phyloP scores from a whole-genome alignment of 1,140 invertebrate genomes.

The Copidosoma floridanum region DNA sequence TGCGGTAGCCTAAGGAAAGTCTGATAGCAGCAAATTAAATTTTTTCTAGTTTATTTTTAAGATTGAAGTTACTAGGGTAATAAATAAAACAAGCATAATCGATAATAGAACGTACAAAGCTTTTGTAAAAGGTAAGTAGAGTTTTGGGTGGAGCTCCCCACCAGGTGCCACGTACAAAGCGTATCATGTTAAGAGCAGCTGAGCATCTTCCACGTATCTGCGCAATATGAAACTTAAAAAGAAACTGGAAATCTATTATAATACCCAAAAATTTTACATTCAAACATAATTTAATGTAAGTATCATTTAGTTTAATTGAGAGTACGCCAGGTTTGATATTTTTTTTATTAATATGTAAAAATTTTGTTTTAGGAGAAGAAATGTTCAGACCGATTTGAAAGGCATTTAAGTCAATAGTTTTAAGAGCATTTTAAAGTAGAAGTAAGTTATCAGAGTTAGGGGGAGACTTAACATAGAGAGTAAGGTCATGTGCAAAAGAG shows the following conservation, averaged over 20 bases:
- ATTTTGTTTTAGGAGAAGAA: no score
- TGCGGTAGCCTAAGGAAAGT: not conserved
- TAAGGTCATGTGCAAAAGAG: no score
- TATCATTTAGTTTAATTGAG: not conserved
- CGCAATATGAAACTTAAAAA: not conserved
- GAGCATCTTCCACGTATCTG: not conserved
- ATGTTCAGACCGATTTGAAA: no score
- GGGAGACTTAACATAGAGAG: no score
- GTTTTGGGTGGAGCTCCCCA: slow-evolving; percentile 12
- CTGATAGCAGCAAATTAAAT: slow-evolving; percentile 10
- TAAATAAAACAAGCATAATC: slow-evolving; percentile 12
- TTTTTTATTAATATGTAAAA: no score
- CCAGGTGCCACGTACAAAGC: slow-evolving; percentile 15
- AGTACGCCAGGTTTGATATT: not conserved
- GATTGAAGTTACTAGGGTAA: not conserved
- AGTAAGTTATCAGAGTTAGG: no score
- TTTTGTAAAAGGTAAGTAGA: slow-evolving; percentile 1
- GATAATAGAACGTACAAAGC: slow-evolving; percentile 3
- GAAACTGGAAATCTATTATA: not conserved
- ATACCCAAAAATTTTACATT: not conserved
- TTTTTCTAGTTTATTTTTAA: not conserved
- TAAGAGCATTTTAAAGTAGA: no score
- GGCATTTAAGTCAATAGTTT: no score
- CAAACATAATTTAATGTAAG: not conserved
- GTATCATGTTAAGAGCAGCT: not conserved